These are phyloP conservation scores for Nothoprocta perdicaria DNA, from an alignment of 2,113 vertebrate species.

Conservation along the genomic window DNA sequence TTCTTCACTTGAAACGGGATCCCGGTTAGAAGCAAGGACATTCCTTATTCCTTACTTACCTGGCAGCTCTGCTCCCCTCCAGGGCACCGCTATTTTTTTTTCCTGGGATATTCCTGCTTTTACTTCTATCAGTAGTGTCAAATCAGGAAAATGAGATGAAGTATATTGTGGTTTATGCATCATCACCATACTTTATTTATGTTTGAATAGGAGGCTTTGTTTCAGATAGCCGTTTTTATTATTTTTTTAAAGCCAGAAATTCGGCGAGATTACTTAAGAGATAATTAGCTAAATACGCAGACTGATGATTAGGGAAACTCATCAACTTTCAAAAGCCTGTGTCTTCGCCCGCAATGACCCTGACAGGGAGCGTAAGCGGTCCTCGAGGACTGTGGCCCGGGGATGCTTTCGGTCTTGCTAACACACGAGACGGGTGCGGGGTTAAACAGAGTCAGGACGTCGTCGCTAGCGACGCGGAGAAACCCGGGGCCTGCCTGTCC, in stretches of 20 bases:
- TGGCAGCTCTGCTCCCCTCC: not conserved
- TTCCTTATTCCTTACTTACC: too few relatives aligned
- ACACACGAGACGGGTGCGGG: too few relatives aligned
- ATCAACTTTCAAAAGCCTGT: not conserved
- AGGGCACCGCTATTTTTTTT: too few relatives aligned
- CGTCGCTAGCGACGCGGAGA: too few relatives aligned
- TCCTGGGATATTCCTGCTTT: not conserved
- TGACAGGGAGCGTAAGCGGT: not conserved
- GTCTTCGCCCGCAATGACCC: fast-evolving
- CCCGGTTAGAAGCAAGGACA: not conserved
- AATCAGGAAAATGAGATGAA: not conserved
- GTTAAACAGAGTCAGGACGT: too few relatives aligned
- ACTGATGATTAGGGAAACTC: fast-evolving
- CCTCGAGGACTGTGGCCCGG: fast-evolving
- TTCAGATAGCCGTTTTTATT: not conserved
- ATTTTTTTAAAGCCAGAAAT: not conserved
- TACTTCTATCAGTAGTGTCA: not conserved
- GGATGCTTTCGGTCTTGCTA: not conserved
- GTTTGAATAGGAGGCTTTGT: not conserved
- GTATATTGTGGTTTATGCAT: not conserved
- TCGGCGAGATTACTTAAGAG: not conserved
- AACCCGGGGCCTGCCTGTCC: too few relatives aligned
- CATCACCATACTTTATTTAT: fast-evolving
- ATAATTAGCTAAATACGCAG: not conserved
- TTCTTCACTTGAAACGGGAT: fast-evolving